phyloP scores from a whole-genome alignment of 2,113 vertebrate species.

The Mastomys natalensis region DNA sequence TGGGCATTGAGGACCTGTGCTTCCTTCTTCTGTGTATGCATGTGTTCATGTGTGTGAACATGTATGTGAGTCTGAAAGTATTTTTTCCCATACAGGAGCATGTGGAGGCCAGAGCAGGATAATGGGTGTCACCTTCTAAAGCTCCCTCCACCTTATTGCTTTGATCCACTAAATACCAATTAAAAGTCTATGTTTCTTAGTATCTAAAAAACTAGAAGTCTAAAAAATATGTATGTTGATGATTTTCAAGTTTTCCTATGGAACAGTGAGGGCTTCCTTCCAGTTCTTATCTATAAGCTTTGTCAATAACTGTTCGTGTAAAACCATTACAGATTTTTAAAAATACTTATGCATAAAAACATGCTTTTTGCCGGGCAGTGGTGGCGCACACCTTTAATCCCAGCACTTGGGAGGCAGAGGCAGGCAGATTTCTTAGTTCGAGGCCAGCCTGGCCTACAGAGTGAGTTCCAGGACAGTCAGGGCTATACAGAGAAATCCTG shows the following conservation, averaged over 20 bases:
- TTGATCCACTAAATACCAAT: not conserved
- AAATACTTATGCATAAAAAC: not conserved
- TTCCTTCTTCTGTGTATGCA: not conserved
- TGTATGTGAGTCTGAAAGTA: not conserved
- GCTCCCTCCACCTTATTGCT: not conserved
- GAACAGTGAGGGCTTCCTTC: not conserved
- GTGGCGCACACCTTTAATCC: too few species aligned
- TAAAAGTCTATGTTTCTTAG: conserved; percentile 2
- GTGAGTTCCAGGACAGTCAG: too few species aligned
- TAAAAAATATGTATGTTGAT: not conserved
- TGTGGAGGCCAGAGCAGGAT: too few species aligned
- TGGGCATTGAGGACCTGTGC: not conserved
- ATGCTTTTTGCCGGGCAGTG: too few species aligned
- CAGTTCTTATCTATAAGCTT: not conserved
- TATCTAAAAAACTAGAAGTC: not conserved
- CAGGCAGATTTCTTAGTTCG: too few species aligned
- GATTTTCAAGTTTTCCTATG: not conserved
- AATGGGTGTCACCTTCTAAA: too few species aligned
- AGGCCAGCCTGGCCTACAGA: too few species aligned
- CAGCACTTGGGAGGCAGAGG: too few species aligned
- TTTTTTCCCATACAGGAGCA: not conserved
- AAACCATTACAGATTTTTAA: not conserved
- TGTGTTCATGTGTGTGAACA: not conserved
- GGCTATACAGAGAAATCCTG: too few species aligned
- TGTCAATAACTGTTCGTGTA: not conserved